These are phyloP conservation scores for Hesperia comma DNA, from an alignment of 2,888 invertebrate species.

Conservation along the genomic window DNA sequence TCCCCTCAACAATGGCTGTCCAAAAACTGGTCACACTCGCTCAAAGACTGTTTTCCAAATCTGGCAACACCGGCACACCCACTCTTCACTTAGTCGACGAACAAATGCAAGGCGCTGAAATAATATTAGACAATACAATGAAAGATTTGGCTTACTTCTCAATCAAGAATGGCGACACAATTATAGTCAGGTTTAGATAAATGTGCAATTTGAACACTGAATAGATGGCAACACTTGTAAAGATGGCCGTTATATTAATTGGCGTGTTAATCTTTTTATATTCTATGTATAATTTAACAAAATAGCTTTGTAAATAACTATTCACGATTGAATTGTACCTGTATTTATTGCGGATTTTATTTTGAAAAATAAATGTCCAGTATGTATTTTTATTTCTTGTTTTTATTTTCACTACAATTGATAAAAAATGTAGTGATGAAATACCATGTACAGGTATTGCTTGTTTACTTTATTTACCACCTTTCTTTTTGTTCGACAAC, in stretches of 20 bases:
- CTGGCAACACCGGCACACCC: slow-evolving; percentile 65
- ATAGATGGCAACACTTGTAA: slow-evolving; percentile 50
- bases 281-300: slow-evolving; percentile 47
- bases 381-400: slow-evolving; percentile 67
- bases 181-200: slow-evolving; percentile 87
- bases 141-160: slow-evolving; percentile 93
- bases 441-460: too few relatives aligned
- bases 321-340: slow-evolving; percentile 67
- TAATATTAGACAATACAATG: slow-evolving; percentile 91
- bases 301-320: slow-evolving; percentile 72
- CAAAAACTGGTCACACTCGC: slow-evolving; percentile 92
- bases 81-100: slow-evolving; percentile 81
- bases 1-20: slow-evolving; percentile 90
- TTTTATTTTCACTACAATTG: slow-evolving; percentile 44
- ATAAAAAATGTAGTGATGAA: neutral
- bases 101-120: slow-evolving; percentile 86
- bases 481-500: too few relatives aligned
- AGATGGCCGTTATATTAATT: slow-evolving; percentile 44
- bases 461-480: too few relatives aligned
- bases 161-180: slow-evolving; percentile 91
- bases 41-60: slow-evolving; percentile 87
- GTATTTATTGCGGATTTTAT: slow-evolving; percentile 70
- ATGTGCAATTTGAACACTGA: slow-evolving; percentile 39
- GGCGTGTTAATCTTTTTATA: slow-evolving; percentile 47
- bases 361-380: slow-evolving; percentile 67